These are phyloP conservation scores for Gymnodraco acuticeps DNA, from an alignment of 2,797 vertebrate genomes.

Conservation along the genomic window DNA sequence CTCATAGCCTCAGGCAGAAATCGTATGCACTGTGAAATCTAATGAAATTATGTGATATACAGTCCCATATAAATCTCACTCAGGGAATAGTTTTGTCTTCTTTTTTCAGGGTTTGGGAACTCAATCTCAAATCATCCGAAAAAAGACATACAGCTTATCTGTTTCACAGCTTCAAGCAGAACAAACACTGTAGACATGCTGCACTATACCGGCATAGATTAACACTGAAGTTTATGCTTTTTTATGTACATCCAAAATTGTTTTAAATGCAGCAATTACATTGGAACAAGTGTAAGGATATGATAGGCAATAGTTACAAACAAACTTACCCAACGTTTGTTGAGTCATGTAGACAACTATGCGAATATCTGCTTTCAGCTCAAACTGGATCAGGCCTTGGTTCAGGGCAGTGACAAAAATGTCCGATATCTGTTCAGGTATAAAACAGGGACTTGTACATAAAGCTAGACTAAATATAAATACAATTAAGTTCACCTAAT, in stretches of 20 bases:
- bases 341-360: slow-evolving; percentile 94
- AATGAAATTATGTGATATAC: slow-evolving; percentile 54
- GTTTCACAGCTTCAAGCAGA: slow-evolving; percentile 20
- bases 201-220: slow-evolving; percentile 25
- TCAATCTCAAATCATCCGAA: slow-evolving; percentile 45
- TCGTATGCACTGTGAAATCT: slow-evolving; percentile 38
- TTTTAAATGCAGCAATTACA: slow-evolving; percentile 17
- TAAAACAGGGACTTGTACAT: background rate
- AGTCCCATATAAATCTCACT: slow-evolving; percentile 20
- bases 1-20: slow-evolving; percentile 46
- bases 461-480: no score
- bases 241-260: slow-evolving; percentile 13
- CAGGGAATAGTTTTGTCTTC: slow-evolving; percentile 12
- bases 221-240: slow-evolving; percentile 18
- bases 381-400: slow-evolving; percentile 95
- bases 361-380: slow-evolving; percentile 92
- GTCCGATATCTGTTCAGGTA: slow-evolving; percentile 87
- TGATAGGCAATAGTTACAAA: background rate
- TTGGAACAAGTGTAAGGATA: background rate
- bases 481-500: background rate
- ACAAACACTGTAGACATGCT: slow-evolving; percentile 30
- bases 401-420: slow-evolving; percentile 91
- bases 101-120: slow-evolving; percentile 26
- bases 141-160: slow-evolving; percentile 37
- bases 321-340: slow-evolving; percentile 92